phyloP scores from a whole-genome alignment of 2,113 vertebrate genomes.

The Chaenocephalus aceratus region DNA sequence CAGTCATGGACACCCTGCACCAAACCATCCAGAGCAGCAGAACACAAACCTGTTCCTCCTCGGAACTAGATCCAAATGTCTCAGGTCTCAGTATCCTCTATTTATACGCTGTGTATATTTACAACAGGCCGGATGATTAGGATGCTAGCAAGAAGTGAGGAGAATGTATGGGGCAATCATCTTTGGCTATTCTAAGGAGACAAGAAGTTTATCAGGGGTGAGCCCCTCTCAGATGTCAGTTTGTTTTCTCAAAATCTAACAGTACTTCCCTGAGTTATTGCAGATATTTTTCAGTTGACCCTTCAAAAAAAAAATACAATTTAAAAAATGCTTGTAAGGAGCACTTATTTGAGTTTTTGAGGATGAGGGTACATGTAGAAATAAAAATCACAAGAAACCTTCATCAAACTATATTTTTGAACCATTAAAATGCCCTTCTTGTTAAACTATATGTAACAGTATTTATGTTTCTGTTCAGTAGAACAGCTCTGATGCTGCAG shows the following conservation, averaged over 20 bases:
- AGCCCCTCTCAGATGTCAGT: conserved; percentile 39
- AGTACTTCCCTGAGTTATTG: conserved; percentile 24
- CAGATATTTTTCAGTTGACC: conserved; percentile 20
- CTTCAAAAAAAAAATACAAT: conserved; percentile 2
- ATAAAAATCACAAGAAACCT: too few species aligned
- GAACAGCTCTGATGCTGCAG: too few species aligned
- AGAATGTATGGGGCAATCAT: conserved; percentile 70
- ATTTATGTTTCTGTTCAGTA: too few species aligned
- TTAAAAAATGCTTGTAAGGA: too few species aligned
- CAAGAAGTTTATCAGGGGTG: conserved; percentile 59
- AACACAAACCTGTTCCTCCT: conserved; percentile 74
- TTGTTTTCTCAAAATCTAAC: conserved; percentile 44
- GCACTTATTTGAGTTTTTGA: too few species aligned
- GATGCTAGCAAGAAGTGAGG: conserved; percentile 73
- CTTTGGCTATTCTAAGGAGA: conserved; percentile 66
- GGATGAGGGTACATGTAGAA: too few species aligned
- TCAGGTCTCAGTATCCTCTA: conserved; percentile 82
- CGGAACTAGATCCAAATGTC: conserved; percentile 79
- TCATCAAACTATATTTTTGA: too few species aligned
- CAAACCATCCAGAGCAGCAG: conserved; percentile 64
- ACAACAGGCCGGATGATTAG: conserved; percentile 73
- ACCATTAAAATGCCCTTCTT: too few species aligned
- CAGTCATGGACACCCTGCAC: conserved; percentile 71
- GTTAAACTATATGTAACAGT: not conserved
- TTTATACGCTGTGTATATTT: conserved; percentile 84